These are phyloP conservation scores for Paragorgia papillata DNA, from an alignment of 92 coral and sea anemone species.

Conservation along the genomic window DNA sequence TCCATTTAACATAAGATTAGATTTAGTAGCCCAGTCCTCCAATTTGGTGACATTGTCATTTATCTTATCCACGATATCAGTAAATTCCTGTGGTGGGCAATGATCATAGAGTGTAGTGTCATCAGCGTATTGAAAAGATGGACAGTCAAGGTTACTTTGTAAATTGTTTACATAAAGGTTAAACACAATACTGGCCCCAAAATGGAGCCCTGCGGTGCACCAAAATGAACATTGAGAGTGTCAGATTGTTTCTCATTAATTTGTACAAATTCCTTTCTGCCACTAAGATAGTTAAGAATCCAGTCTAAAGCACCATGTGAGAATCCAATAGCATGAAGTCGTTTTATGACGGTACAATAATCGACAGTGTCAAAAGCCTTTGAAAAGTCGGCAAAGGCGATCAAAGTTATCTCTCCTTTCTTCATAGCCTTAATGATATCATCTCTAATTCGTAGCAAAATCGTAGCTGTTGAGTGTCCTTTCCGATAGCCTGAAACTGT, in stretches of 20 bases:
- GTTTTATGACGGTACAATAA: slow-evolving; percentile 25
- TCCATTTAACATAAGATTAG: slow-evolving; percentile 32
- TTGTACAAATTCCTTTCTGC: slow-evolving; percentile 54
- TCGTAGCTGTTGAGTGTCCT: slow-evolving; percentile 14
- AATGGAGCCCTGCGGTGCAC: slow-evolving; percentile 55
- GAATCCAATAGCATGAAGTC: slow-evolving; percentile 56
- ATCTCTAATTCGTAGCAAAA: slow-evolving; percentile 33
- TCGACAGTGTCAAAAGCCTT: slow-evolving; percentile 65
- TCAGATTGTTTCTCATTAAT: slow-evolving; percentile 51
- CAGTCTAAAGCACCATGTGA: slow-evolving; percentile 40
- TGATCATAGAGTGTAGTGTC: slow-evolving; percentile 42
- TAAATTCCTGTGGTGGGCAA: slow-evolving; percentile 38
- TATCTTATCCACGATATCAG: slow-evolving; percentile 26
- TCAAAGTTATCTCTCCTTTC: slow-evolving; percentile 36
- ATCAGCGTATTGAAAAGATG: slow-evolving; percentile 42
- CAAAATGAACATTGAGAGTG: slow-evolving; percentile 36
- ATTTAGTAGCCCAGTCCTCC: slow-evolving; percentile 30
- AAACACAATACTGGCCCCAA: slow-evolving; percentile 41
- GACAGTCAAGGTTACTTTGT: slow-evolving; percentile 14
- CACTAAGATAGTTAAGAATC: slow-evolving; percentile 41
- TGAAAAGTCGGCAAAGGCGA: slow-evolving; percentile 53
- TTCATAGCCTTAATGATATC: slow-evolving; percentile 42
- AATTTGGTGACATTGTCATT: slow-evolving; percentile 28
- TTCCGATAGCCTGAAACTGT: slow-evolving; percentile 42
- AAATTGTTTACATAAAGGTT: slow-evolving; percentile 58